Conservation (phyloP, 2,888 invertebrate species). For the Mimachlamys varia region DNA sequence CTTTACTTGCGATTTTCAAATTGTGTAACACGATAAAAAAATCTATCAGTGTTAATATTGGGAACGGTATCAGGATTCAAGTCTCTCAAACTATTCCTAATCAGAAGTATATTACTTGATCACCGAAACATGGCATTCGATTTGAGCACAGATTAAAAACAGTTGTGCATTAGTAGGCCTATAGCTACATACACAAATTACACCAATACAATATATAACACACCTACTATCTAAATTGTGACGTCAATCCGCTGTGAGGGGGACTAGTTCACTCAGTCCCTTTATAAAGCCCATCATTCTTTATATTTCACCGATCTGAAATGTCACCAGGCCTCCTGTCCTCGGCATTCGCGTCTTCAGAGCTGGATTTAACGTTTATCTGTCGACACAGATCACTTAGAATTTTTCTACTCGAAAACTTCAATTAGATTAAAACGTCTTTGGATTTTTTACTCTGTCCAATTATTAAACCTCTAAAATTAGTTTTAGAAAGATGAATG, state of each 20-base stretch:
- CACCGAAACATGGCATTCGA: no score
- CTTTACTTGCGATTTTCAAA: no score
- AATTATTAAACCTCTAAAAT: background rate
- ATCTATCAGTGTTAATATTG: no score
- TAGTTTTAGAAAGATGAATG: background rate
- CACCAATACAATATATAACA: background rate
- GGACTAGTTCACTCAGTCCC: background rate
- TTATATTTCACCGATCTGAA: background rate
- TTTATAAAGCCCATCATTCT: background rate
- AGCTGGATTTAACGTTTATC: background rate
- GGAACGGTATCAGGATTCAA: no score
- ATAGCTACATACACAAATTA: background rate
- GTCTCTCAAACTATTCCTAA: no score
- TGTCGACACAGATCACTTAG: background rate
- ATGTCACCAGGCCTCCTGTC: slow-evolving; percentile 1
- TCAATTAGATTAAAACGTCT: background rate
- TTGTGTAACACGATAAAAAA: no score
- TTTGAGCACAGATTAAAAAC: no score
- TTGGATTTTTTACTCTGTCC: background rate
- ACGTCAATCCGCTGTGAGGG: background rate
- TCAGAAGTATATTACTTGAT: no score
- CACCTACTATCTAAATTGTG: background rate
- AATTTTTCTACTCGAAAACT: background rate
- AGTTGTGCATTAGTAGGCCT: no score
- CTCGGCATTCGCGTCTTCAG: background rate